These are phyloP conservation scores for Phyllotreta striolata DNA, from an alignment of 2,888 invertebrate genomes.

Conservation along the genomic window DNA sequence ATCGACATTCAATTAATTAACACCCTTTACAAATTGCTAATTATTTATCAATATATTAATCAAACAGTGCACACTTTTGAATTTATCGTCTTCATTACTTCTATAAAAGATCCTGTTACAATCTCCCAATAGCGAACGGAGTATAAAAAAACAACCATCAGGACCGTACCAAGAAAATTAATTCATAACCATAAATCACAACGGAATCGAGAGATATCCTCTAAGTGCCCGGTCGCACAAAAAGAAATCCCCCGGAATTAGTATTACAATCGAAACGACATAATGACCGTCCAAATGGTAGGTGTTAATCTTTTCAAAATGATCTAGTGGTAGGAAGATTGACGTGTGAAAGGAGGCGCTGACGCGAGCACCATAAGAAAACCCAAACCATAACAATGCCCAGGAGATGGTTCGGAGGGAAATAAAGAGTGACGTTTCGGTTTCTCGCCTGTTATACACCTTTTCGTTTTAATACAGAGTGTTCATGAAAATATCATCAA, in stretches of 20 bases:
- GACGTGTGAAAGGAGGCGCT: conserved; percentile 55
- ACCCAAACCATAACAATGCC: conserved; percentile 54
- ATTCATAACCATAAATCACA: conserved; percentile 18
- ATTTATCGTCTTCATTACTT: no score
- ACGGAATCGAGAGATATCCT: conserved; percentile 12
- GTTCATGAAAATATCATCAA: neutral
- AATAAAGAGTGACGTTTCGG: conserved; percentile 52
- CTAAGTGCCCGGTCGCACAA: conserved; percentile 11
- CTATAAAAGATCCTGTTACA: no score
- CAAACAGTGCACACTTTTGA: no score
- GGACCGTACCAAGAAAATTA: conserved; percentile 11
- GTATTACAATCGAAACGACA: conserved; percentile 42
- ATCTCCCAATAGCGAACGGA: no score
- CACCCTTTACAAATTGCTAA: no score
- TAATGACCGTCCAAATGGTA: conserved; percentile 53
- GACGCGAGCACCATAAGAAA: conserved; percentile 55
- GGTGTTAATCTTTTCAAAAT: conserved; percentile 59
- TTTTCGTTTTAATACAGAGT: conserved; percentile 7
- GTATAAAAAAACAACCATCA: neutral
- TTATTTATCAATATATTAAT: no score
- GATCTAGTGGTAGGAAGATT: conserved; percentile 59
- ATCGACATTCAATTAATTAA: no score
- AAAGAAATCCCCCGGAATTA: conserved; percentile 24
- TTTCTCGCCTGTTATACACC: conserved; percentile 40
- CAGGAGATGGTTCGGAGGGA: conserved; percentile 52